Conservation (phyloP, 2,888 invertebrate genomes). For the Norana najaformis region DNA sequence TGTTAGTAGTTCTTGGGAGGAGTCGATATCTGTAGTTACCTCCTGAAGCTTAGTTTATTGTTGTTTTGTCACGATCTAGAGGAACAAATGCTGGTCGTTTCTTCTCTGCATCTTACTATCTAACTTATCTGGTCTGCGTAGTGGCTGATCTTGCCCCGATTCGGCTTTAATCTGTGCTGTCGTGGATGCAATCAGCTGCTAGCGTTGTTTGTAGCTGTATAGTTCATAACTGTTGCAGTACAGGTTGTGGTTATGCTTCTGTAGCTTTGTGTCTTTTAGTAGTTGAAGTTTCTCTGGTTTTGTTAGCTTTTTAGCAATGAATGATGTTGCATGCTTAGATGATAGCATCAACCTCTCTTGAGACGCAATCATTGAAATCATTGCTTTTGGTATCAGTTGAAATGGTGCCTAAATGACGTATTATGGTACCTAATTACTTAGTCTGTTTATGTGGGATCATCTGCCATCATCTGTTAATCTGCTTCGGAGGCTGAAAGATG, state of each 20-base stretch:
- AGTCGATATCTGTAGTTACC: not conserved
- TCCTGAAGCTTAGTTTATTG: not conserved
- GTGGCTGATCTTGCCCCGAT: not conserved
- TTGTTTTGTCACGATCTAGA: not conserved
- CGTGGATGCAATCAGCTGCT: not conserved
- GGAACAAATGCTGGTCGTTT: not conserved
- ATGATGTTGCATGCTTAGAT: not conserved
- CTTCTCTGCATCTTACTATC: not conserved
- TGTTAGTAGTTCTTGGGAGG: not conserved
- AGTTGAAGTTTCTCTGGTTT: not conserved
- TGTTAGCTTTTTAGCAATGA: not conserved
- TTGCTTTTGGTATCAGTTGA: not conserved
- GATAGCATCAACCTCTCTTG: not conserved
- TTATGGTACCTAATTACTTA: not conserved
- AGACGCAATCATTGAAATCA: not conserved
- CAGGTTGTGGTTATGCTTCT: not conserved
- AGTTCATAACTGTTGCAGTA: not conserved
- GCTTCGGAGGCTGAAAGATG: not conserved
- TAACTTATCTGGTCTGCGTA: not conserved
- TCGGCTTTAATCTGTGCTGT: not conserved
- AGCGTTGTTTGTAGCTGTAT: no score
- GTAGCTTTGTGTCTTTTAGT: not conserved
- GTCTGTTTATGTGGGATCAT: not conserved
- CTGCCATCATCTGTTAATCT: not conserved
- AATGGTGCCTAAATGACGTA: not conserved